Percentiles rank a stretch among this genome's conserved stretches.
Conservation (phyloP, 2,113 vertebrate species). For the Mormoops blainvillei region DNA sequence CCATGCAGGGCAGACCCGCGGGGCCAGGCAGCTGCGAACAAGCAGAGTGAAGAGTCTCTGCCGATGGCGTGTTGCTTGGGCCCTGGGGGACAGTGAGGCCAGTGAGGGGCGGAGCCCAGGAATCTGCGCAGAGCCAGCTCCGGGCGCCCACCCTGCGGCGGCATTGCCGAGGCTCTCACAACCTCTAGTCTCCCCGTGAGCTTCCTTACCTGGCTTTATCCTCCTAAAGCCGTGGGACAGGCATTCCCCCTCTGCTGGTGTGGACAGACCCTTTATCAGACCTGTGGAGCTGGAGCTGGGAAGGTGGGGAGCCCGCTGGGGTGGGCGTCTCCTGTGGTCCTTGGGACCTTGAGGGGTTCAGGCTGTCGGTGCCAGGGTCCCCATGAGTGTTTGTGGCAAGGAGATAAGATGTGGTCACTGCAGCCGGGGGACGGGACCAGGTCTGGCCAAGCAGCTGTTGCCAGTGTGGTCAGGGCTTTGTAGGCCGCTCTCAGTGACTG, state of each 20-base stretch:
- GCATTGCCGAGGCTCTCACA: neutral
- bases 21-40: neutral
- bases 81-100: neutral
- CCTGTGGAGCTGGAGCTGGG: neutral
- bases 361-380: neutral
- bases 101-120: neutral
- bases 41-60: too few relatives aligned
- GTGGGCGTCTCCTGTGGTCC: neutral
- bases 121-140: neutral
- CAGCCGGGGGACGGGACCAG: neutral
- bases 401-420: neutral
- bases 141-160: neutral
- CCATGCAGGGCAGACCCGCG: neutral
- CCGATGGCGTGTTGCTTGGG: accelerated
- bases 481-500: neutral
- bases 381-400: neutral
- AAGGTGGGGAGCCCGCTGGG: neutral
- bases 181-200: accelerated
- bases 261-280: neutral
- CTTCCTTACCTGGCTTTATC: neutral
- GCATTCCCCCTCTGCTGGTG: neutral
- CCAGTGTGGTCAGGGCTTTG: too few relatives aligned
- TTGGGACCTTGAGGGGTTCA: too few relatives aligned
- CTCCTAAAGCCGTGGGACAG: neutral
- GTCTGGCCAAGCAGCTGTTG: neutral